phyloP scores from a whole-genome alignment of 2,113 vertebrate species.

The Laticauda laticaudata region DNA sequence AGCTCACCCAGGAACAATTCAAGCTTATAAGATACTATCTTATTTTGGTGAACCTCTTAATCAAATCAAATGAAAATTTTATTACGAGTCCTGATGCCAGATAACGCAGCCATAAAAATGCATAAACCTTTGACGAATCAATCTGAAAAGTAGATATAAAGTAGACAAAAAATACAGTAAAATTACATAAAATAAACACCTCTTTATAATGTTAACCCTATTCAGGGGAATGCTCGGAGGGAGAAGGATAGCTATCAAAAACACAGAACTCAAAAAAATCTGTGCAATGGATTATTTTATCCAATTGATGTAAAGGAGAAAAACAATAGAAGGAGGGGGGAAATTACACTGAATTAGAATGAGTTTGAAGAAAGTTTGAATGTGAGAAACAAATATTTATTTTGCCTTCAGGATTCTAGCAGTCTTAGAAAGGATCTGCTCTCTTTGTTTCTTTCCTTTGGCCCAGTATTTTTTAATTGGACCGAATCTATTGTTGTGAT shows the following conservation, averaged over 20 bases:
- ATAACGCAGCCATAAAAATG: neutral
- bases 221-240: neutral
- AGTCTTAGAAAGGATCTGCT: neutral
- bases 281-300: neutral
- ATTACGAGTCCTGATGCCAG: neutral
- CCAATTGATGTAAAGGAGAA: neutral
- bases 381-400: neutral
- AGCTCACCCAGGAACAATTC: neutral
- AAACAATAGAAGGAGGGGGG: neutral
- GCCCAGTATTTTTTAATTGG: neutral
- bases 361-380: neutral
- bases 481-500: neutral
- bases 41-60: neutral
- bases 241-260: neutral
- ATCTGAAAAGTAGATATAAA: neutral
- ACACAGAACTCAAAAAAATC: neutral
- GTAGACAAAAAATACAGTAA: neutral
- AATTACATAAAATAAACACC: neutral
- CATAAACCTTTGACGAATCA: neutral
- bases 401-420: neutral
- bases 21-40: neutral
- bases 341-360: neutral
- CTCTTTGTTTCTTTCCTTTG: neutral
- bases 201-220: neutral
- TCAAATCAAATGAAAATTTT: neutral